These are phyloP conservation scores for Clarias macrocephalus DNA, from an alignment of 2,113 vertebrate genomes.

Conservation along the genomic window DNA sequence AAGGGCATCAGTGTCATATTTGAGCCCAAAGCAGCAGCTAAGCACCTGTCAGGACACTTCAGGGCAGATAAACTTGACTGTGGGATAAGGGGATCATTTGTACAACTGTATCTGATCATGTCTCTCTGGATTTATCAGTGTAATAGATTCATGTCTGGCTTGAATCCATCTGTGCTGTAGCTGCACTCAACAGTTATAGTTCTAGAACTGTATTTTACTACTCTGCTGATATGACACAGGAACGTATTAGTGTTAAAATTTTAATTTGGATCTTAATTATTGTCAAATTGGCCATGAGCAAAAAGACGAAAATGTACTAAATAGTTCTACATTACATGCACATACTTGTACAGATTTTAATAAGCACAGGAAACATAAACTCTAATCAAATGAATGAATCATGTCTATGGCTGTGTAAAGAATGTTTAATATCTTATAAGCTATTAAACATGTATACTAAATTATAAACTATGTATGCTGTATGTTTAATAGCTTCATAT, in stretches of 20 bases:
- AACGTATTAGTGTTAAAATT: neutral
- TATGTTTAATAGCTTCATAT: too few relatives aligned
- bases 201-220: neutral
- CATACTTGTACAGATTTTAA: neutral
- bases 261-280: neutral
- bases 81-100: neutral
- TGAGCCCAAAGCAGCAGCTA: neutral
- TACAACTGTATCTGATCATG: neutral
- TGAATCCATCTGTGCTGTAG: neutral
- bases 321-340: neutral
- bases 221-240: neutral
- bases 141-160: constrained; percentile 6
- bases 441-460: too few relatives aligned
- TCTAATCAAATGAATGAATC: too few relatives aligned
- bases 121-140: constrained; percentile 24
- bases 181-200: neutral
- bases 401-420: too few relatives aligned
- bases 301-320: neutral
- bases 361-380: neutral
- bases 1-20: neutral
- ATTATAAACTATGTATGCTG: too few relatives aligned
- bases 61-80: neutral
- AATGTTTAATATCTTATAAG: too few relatives aligned
- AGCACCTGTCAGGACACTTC: constrained; percentile 2
- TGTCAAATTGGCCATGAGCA: neutral